These are phyloP conservation scores for Harpagoxenus sublaevis DNA, from an alignment of 2,888 invertebrate species.

Conservation along the genomic window DNA sequence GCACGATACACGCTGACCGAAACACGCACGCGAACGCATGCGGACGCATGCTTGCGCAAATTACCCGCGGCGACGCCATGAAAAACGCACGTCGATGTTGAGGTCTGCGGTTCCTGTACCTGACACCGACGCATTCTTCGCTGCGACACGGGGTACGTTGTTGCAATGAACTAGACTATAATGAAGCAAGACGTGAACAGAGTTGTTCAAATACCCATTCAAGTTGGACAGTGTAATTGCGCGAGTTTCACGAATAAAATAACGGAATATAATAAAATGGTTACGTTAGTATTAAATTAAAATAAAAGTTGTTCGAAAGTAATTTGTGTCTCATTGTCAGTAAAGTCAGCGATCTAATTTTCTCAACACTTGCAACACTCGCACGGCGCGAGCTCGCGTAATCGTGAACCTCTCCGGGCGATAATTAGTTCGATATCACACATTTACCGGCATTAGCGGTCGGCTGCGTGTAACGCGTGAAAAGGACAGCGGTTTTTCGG, in stretches of 20 bases:
- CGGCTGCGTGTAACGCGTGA: slow-evolving; percentile 73
- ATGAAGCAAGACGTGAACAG: slow-evolving; percentile 20
- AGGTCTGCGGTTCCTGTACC: slow-evolving; percentile 25
- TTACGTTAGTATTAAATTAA: background rate
- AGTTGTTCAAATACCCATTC: slow-evolving; percentile 8
- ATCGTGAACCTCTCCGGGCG: slow-evolving; percentile 48
- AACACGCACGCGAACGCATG: slow-evolving; percentile 33
- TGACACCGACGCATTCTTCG: slow-evolving; percentile 44
- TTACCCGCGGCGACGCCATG: slow-evolving; percentile 38
- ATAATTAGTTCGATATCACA: slow-evolving; percentile 76
- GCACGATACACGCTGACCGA: slow-evolving; percentile 57
- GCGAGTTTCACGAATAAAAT: slow-evolving; percentile 12
- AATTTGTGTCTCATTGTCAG: background rate
- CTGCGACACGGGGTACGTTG: background rate
- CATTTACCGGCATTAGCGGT: slow-evolving; percentile 57
- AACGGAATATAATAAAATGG: slow-evolving; percentile 7
- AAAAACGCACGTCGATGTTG: slow-evolving; percentile 46
- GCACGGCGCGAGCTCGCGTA: background rate
- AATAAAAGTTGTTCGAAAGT: slow-evolving; percentile 1
- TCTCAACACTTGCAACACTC: background rate
- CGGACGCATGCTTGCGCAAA: slow-evolving; percentile 37
- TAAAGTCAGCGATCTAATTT: background rate
- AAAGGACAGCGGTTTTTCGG: slow-evolving; percentile 77
- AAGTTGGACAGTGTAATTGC: background rate
- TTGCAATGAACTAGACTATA: background rate